Percentiles rank a stretch among this genome's conserved stretches.
Evolutionary conservation across 1,140 invertebrate species (phyloP).

Genomic region (Caerostris extrusa): DNA sequence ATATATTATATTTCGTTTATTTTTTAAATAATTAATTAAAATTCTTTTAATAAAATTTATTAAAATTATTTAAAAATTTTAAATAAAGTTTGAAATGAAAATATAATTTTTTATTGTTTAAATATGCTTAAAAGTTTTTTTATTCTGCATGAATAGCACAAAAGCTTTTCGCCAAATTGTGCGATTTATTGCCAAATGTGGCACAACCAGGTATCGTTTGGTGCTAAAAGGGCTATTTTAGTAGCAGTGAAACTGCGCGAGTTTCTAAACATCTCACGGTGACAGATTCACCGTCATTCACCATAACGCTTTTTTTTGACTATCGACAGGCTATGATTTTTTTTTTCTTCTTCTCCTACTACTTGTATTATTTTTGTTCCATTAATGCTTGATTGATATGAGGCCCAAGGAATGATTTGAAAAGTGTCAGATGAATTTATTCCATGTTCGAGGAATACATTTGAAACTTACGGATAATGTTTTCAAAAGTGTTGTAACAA

Average conservation of each 20-base stretch:
- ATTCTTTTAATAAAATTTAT: too few species aligned
- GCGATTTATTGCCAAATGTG: not conserved
- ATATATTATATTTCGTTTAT: too few species aligned
- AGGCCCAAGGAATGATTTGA: slow-evolving; percentile 7
- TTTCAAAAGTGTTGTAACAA: not conserved
- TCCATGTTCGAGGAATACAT: not conserved
- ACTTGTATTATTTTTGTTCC: slow-evolving; percentile 11
- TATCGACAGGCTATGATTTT: not conserved
- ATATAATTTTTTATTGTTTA: too few species aligned
- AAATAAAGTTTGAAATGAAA: too few species aligned
- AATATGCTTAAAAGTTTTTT: too few species aligned
- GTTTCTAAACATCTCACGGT: slow-evolving; percentile 12
- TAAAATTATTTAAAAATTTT: too few species aligned
- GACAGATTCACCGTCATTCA: slow-evolving; percentile 37
- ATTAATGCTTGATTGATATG: slow-evolving; percentile 29
- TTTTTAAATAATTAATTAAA: too few species aligned
- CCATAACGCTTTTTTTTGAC: slow-evolving; percentile 44
- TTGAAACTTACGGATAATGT: not conserved
- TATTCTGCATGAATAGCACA: not conserved
- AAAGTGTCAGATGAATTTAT: not conserved
- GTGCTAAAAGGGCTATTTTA: not conserved
- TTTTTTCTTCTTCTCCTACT: not conserved
- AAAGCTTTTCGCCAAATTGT: not conserved
- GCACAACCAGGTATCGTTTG: not conserved
- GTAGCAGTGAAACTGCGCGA: slow-evolving; percentile 28